Percentiles rank a stretch among this genome's conserved stretches.
These are phyloP conservation scores for Chelmon rostratus DNA, from an alignment of 2,797 vertebrate species.

Conservation along the genomic window DNA sequence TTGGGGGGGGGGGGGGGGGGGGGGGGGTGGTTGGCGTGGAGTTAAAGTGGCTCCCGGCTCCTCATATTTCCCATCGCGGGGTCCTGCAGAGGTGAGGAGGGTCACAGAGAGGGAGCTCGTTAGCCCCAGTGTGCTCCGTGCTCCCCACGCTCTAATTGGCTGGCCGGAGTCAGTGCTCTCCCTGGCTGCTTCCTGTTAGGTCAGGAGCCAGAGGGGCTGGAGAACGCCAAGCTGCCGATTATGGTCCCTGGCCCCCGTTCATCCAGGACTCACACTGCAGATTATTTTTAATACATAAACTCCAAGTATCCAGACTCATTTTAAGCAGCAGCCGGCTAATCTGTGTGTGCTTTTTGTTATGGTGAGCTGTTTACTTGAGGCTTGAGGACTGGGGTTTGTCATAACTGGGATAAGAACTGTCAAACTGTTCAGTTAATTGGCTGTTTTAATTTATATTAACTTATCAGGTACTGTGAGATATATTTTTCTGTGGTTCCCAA, in stretches of 20 bases:
- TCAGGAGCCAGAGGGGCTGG: conserved; percentile 75
- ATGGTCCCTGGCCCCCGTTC: conserved; percentile 62
- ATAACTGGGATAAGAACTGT: conserved; percentile 72
- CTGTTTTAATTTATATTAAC: conserved; percentile 59
- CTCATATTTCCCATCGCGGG: conserved; percentile 77
- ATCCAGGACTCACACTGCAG: conserved; percentile 41
- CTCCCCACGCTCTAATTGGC: conserved; percentile 76
- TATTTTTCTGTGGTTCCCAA: conserved; percentile 27
- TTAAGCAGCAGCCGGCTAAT: conserved; percentile 38
- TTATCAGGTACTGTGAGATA: conserved; percentile 57
- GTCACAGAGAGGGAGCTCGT: conserved; percentile 84
- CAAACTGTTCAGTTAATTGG: conserved; percentile 76
- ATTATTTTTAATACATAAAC: conserved; percentile 68
- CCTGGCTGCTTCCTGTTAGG: conserved; percentile 78
- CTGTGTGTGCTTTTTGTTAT: conserved; percentile 44
- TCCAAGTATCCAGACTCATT: conserved; percentile 33
- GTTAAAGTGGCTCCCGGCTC: conserved; percentile 75
- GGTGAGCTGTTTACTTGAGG: conserved; percentile 48
- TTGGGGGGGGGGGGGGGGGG: background rate
- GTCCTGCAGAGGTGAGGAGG: conserved; percentile 83
- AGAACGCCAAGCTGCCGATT: conserved; percentile 72
- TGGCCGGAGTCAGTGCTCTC: conserved; percentile 64
- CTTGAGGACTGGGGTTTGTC: conserved; percentile 74
- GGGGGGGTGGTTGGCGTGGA: conserved; percentile 42
- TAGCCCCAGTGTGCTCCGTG: conserved; percentile 75